Base-by-base conservation (phyloP, 2,888 invertebrate species). In the Microctonus hyperodae region DNA sequence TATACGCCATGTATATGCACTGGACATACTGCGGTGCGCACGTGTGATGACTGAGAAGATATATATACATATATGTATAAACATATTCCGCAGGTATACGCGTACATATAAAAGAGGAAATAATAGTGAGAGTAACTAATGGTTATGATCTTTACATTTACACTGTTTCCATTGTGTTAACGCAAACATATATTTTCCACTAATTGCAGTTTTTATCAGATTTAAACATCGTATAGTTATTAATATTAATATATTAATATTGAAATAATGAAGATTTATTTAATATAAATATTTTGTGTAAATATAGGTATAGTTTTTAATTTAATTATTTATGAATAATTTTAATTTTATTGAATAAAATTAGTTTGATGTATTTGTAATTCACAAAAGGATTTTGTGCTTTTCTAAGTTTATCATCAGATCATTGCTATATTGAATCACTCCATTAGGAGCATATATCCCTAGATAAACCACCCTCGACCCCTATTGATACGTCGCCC, bases 351-450 rank as follows among this genome's bases (percentile, higher is more conserved):
- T 31, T 35, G 11, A 9, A 53, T 28, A n/a, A 53, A 6, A 28
- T 53, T 28, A 28, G 5, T 25, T 25, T 28, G n/a, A 28, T 11
- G 50, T 20, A 9, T 16, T 10, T 51, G 16, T 22, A 16, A 5
- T 5, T 16, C 44, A n/a, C n/a, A 10, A 33, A n/a, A 22, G 40
- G 28, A 50, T 25, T 44, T 48, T n/a, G 31, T 40, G 28, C 20
- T 16, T 33, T 40, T 33, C 37, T 71, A 72, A 69, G 75, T 78
- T 78, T 77, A 82, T 82, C 79, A 44, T 16, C 16, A 71, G 81
- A 81, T 82, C 78, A 75, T 74, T 74, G 74, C 76, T 78, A 23
- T 55, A 82, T 83, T 83, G 79, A 83, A 82, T 83, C 79, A 79
- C 75, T 81, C 81, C 81, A 83, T 83, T 82, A 83, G 78, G 71